Evolutionary conservation across 1,140 invertebrate genomes (phyloP), one percentile per base, ranked within the genome.

Genomic region (Aphaenogaster ashmeadi): DNA sequence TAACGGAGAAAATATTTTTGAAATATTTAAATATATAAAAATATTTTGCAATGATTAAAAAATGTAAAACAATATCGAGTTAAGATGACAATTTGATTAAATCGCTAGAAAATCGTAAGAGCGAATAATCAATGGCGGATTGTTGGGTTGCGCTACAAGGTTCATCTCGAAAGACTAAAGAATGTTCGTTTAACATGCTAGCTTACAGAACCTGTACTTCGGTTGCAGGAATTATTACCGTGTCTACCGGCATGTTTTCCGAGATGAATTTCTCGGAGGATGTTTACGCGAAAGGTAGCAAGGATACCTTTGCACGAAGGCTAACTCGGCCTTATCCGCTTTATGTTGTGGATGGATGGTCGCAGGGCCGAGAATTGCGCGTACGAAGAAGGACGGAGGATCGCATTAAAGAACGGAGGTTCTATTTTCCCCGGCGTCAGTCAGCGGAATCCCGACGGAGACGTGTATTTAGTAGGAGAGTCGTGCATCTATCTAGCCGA

Each of bases 381-480:
- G 52, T 60, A 56, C 50, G 71, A 64, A 77, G 89, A 88, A 72
- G 88, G 77, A 90, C 71, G 62, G 54, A n/a, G 60, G 50, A 71
- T 72, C 36, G 77, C 85, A 86, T 89, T 83, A 87, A 90, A 77
- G 88, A 77, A 79, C 27, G 79, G 56, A 38, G 41, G 27, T 90
- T 90, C 86, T 89, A 89, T 90, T 89, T 89, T 83, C 77, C 77
- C 56, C 21, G 77, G 60, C 77, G 71, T 86, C 56, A 66, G 50
- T 75, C 75, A 66, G 79, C 54, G 87, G 87, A 88, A 88, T 89
- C 88, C 66, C 52, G 87, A 72, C 44, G 89, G 33, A 89, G 88
- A 77, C 47, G n/a, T 75, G 88, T 66, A 86, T 72, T 90, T 90
- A 90, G 88, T 90, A 90, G 71, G 74, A 87, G 71, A 77, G 56